A percentile compares a stretch with the other conserved stretches of the same genome.
Conservation (phyloP, 2,797 vertebrate genomes). For the Catostomus latipinnis region DNA sequence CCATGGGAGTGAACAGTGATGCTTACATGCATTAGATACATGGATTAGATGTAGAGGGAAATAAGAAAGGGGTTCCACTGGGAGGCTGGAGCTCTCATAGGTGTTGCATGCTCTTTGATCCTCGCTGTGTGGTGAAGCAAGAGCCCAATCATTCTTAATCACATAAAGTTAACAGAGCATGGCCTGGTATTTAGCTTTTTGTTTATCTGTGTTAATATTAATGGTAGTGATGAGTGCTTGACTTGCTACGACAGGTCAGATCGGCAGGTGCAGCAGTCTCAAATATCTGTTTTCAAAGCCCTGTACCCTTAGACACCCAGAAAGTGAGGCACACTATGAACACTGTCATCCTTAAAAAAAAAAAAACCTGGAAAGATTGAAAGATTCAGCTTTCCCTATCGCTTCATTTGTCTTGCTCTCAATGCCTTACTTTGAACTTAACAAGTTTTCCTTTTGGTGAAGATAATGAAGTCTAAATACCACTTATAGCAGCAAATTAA, state of each 20-base stretch:
- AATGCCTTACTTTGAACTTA: slow-evolving; percentile 46
- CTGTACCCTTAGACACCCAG: too few species aligned
- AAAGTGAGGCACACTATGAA: slow-evolving; percentile 52
- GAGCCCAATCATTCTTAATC: slow-evolving; percentile 80
- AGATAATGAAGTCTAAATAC: slow-evolving; percentile 66
- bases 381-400: neutral
- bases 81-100: slow-evolving; percentile 66
- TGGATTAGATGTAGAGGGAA: slow-evolving; percentile 68
- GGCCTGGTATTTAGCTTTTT: slow-evolving; percentile 83
- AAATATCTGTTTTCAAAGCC: slow-evolving; percentile 68
- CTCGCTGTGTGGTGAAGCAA: slow-evolving; percentile 76
- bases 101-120: slow-evolving; percentile 73
- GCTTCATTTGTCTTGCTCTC: slow-evolving; percentile 32
- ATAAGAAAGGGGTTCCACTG: slow-evolving; percentile 61
- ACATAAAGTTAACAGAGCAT: slow-evolving; percentile 83
- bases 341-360: slow-evolving; percentile 49
- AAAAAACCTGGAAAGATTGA: neutral
- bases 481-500: slow-evolving; percentile 60
- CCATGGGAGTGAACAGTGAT: slow-evolving; percentile 61
- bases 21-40: slow-evolving; percentile 65
- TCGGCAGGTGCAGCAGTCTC: slow-evolving; percentile 76
- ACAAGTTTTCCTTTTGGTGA: slow-evolving; percentile 44
- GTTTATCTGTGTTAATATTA: slow-evolving; percentile 79
- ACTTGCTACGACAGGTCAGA: slow-evolving; percentile 73
- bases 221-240: slow-evolving; percentile 72